Base-by-base conservation (phyloP, 2,113 vertebrate genomes). In the Chaenocephalus aceratus region DNA sequence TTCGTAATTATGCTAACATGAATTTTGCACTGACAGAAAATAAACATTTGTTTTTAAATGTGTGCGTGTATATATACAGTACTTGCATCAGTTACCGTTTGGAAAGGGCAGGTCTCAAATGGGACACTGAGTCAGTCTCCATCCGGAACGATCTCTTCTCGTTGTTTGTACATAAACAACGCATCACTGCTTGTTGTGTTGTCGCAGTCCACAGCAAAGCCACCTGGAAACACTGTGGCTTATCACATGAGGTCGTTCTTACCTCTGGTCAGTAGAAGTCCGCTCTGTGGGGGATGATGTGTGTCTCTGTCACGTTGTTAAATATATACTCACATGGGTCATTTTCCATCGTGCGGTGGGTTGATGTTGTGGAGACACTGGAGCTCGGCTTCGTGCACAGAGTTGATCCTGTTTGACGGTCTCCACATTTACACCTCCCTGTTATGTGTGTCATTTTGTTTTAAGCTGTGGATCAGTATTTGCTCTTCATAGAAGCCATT, bases 11-110 rank as follows among this genome's bases (percentile, higher is more conserved):
- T 80, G 76, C 69, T 87, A 64, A 86, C 46, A 84, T 61, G 26
- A 85, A 83, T 59, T 72, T 91, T 92, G 90, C 90, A 91, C 88
- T 92, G 90, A 91, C 69, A 26, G 62, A 80, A 85, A 77, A 82
- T 41, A 71, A 72, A 57, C 15, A 7, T 48, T 70, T 57, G n/a
- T 34, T 70, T 44, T 57, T 58, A 49, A 59, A 12, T 23, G 13
- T 78, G 12, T 72, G 21, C 60, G 23, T 74, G 8, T 61, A 3
- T 67, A n/a, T 71, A 5, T 21, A 52, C 62, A 60, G 3, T 60
- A 58, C 53, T 75, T 77, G 67, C 69, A 74, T 58, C 59, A 51
- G 46, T 57, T 78, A 48, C 49, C 23, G 48, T 66, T 80, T 12
- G 64, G 59, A 77, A 73, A 73, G 16, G 58, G 23, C 58, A 49